Evolutionary conservation across 2,113 vertebrate genomes (phyloP).

Genomic region (Coreoperca whiteheadi): DNA sequence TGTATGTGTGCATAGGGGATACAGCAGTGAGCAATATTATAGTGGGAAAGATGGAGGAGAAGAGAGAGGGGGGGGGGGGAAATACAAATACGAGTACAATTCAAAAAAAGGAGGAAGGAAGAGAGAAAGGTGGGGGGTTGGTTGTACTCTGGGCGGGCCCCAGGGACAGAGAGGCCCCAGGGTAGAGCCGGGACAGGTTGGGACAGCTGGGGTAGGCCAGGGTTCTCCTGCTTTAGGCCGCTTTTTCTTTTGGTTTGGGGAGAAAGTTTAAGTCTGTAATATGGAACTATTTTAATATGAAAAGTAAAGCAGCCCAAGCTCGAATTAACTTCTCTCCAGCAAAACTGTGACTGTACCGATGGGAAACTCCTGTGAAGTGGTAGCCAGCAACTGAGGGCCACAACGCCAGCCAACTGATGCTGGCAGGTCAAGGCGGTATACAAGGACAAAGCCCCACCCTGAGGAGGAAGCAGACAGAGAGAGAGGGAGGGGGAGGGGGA

Average conservation of each 20-base stretch:
- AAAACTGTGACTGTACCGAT: slow-evolving; percentile 82
- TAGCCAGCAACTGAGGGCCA: slow-evolving; percentile 98
- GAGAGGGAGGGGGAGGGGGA: not conserved
- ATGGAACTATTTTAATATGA: not conserved
- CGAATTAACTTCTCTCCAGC: not conserved
- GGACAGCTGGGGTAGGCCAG: too few relatives aligned
- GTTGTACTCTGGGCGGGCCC: too few relatives aligned
- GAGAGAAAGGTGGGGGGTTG: too few relatives aligned
- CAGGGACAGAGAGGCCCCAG: too few relatives aligned
- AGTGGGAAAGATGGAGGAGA: too few relatives aligned
- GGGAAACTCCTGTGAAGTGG: slow-evolving; percentile 95
- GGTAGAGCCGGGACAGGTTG: too few relatives aligned
- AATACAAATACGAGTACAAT: too few relatives aligned
- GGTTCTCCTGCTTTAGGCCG: too few relatives aligned
- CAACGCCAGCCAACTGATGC: slow-evolving; percentile 93
- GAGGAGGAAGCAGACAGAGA: slow-evolving; percentile 3
- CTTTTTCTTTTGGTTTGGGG: not conserved
- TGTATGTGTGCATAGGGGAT: too few relatives aligned
- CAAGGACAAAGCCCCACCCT: slow-evolving; percentile 96
- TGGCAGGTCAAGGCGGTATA: slow-evolving; percentile 97
- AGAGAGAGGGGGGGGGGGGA: too few relatives aligned
- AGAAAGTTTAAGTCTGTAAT: not conserved
- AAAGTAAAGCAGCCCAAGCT: not conserved
- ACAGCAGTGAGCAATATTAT: too few relatives aligned
- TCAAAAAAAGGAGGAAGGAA: too few relatives aligned